These are phyloP conservation scores for Eubasilissa splendida DNA, from an alignment of 2,888 invertebrate genomes.

Conservation along the genomic window DNA sequence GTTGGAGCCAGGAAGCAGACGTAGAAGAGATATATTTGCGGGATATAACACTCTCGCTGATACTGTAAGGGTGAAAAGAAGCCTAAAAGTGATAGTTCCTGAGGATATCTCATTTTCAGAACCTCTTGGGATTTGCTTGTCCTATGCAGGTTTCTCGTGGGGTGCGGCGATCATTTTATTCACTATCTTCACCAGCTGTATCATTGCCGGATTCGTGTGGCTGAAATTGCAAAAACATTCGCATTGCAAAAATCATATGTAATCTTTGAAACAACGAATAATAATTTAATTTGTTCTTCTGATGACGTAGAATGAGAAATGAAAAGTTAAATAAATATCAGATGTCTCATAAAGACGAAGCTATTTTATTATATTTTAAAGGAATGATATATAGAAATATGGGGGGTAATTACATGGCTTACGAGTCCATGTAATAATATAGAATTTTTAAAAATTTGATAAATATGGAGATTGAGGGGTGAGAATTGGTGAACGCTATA, in stretches of 20 bases:
- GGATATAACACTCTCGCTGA: constrained; percentile 73
- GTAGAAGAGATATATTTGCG: constrained; percentile 66
- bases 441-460: no score
- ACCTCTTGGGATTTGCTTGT: constrained; percentile 75
- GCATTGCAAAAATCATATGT: constrained; percentile 55
- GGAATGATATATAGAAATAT: no score
- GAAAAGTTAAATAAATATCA: no score
- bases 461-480: no score
- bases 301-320: no score
- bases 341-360: no score
- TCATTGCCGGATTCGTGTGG: constrained; percentile 72
- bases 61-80: constrained; percentile 77
- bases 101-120: constrained; percentile 74
- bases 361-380: no score
- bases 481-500: no score
- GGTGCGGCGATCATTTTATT: constrained; percentile 75
- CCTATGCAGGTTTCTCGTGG: constrained; percentile 76
- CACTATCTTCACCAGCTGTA: constrained; percentile 73
- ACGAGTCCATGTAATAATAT: no score
- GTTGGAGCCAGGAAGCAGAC: constrained; percentile 68
- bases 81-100: constrained; percentile 78
- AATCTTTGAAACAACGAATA: constrained; percentile 29
- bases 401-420: no score
- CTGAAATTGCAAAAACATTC: constrained; percentile 65
- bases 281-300: constrained; percentile 19